Evolutionary conservation across 2,797 vertebrate genomes (phyloP).

Genomic region (Chelonia mydas): DNA sequence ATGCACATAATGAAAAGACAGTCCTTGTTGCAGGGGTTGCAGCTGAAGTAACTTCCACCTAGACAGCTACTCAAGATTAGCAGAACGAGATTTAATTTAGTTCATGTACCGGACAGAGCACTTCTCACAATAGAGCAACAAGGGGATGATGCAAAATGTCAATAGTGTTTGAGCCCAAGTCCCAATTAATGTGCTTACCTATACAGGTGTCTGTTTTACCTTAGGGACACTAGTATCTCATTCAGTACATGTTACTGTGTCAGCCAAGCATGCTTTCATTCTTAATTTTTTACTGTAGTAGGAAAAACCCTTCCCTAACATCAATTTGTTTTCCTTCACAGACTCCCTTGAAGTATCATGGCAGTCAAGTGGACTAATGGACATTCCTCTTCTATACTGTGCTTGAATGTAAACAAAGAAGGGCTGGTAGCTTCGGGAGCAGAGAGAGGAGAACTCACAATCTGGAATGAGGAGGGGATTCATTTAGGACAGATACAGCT

Average conservation of each 20-base stretch:
- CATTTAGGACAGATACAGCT: constrained; percentile 78
- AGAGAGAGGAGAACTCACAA: constrained; percentile 87
- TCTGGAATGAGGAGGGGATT: constrained; percentile 88
- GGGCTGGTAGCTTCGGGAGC: constrained; percentile 90
- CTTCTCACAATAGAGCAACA: fast-evolving
- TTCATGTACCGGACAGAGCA: fast-evolving
- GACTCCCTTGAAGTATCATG: constrained; percentile 78
- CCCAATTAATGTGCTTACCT: fast-evolving
- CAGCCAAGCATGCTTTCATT: fast-evolving
- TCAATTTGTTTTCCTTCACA: not conserved
- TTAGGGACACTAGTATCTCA: not conserved
- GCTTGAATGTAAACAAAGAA: constrained; percentile 82
- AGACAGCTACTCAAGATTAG: not conserved
- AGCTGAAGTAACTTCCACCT: not conserved
- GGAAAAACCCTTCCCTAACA: fast-evolving
- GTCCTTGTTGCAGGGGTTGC: fast-evolving
- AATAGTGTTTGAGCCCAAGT: not conserved
- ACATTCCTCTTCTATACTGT: constrained; percentile 87
- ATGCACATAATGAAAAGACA: fast-evolving
- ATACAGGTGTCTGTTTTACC: not conserved
- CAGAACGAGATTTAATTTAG: not conserved
- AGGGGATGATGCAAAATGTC: fast-evolving
- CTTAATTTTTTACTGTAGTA: fast-evolving
- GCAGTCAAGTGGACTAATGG: constrained; percentile 87
- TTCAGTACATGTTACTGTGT: fast-evolving